These are phyloP conservation scores for Saccopteryx bilineata DNA, from an alignment of 2,113 vertebrate genomes.

Conservation along the genomic window DNA sequence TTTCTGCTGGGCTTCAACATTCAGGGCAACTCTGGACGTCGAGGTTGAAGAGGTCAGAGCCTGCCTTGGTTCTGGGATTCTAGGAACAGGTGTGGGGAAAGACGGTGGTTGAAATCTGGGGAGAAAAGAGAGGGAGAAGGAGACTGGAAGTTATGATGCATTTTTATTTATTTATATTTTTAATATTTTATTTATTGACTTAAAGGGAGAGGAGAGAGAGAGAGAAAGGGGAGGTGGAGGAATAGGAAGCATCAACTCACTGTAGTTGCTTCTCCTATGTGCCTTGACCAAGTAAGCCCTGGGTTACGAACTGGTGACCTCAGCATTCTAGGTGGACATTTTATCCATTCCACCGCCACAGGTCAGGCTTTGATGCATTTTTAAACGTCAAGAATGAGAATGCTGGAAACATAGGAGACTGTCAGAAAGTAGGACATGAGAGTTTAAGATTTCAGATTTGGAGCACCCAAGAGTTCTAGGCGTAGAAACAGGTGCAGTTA, in stretches of 20 bases:
- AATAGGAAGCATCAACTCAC: too few relatives aligned
- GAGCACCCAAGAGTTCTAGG: not conserved
- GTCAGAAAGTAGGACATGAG: not conserved
- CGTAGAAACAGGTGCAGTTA: not conserved
- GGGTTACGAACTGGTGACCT: too few relatives aligned
- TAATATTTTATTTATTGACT: too few relatives aligned
- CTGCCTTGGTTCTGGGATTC: not conserved
- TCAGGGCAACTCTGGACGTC: not conserved
- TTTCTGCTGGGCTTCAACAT: not conserved
- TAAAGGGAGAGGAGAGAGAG: too few relatives aligned
- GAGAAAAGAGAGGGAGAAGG: not conserved
- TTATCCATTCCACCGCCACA: too few relatives aligned
- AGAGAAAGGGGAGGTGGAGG: too few relatives aligned
- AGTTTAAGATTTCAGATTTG: not conserved
- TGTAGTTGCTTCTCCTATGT: too few relatives aligned
- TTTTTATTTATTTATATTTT: not conserved
- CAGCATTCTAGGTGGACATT: too few relatives aligned
- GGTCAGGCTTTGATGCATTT: not conserved
- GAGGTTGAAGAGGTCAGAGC: not conserved
- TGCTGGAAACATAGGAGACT: not conserved
- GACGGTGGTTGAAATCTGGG: not conserved
- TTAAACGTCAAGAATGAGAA: slow-evolving; percentile 1
- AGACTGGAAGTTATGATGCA: not conserved
- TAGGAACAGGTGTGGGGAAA: not conserved
- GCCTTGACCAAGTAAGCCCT: too few relatives aligned